Evolutionary conservation across 1,140 invertebrate genomes (phyloP).

Genomic region (Gonatopus flavifemur): DNA sequence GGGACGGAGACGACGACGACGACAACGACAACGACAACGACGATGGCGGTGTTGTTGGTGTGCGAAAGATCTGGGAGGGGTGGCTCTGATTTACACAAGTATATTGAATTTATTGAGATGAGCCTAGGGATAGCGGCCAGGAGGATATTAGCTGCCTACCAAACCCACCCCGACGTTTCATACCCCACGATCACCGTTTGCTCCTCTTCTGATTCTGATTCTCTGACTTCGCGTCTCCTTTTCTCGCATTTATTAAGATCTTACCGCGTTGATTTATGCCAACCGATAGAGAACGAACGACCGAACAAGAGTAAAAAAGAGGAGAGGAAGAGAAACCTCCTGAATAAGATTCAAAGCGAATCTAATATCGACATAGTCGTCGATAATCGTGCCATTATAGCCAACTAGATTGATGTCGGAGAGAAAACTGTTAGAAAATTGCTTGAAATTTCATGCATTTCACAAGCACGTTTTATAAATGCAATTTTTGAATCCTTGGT

Average conservation of each 20-base stretch:
- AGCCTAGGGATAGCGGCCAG: slow-evolving; percentile 57
- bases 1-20: slow-evolving; percentile 5
- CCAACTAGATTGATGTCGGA: no score
- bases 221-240: no score
- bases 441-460: no score
- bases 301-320: neutral
- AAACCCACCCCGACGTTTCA: slow-evolving; percentile 45
- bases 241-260: slow-evolving; percentile 58
- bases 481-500: no score
- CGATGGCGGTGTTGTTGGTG: neutral
- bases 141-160: slow-evolving; percentile 60
- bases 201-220: no score
- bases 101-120: slow-evolving; percentile 62
- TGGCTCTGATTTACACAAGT: slow-evolving; percentile 56
- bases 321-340: slow-evolving; percentile 16
- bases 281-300: slow-evolving; percentile 23
- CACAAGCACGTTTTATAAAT: no score
- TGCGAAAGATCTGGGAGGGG: slow-evolving; percentile 16
- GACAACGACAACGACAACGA: slow-evolving; percentile 1
- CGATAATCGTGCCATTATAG: no score
- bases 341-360: slow-evolving; percentile 42
- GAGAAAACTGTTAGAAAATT: no score
- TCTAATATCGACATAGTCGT: slow-evolving; percentile 42
- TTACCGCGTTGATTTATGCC: slow-evolving; percentile 52
- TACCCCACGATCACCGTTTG: slow-evolving; percentile 24